Conservation (phyloP, 2,113 vertebrate species). For the Psammodynastes pulverulentus region DNA sequence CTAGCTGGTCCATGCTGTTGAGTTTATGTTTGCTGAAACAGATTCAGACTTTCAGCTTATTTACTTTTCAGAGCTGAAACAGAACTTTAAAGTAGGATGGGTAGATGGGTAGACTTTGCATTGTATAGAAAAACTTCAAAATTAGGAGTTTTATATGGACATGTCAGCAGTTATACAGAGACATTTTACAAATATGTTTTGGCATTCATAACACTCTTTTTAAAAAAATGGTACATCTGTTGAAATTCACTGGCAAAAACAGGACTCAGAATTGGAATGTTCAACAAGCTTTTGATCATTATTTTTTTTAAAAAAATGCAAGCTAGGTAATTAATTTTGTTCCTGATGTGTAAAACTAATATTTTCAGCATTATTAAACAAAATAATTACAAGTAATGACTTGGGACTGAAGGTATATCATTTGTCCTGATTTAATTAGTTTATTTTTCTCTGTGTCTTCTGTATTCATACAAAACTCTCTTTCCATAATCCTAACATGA, state of each 20-base stretch:
- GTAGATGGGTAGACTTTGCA: neutral
- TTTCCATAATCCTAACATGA: neutral
- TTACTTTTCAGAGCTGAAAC: neutral
- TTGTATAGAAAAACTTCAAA: neutral
- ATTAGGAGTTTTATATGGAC: neutral
- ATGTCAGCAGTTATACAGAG: neutral
- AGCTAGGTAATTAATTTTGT: neutral
- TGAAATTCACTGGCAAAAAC: neutral
- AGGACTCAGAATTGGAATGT: neutral
- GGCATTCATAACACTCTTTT: neutral
- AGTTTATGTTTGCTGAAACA: neutral
- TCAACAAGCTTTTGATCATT: neutral
- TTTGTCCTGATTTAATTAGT: neutral
- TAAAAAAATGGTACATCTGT: neutral
- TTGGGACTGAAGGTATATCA: neutral
- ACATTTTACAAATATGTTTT: neutral
- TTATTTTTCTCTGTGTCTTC: neutral
- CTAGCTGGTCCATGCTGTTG: neutral
- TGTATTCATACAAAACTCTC: neutral
- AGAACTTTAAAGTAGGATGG: neutral
- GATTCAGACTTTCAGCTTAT: neutral
- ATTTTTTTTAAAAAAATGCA: neutral
- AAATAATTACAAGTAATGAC: fast-evolving
- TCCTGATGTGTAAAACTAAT: neutral
- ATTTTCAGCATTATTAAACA: neutral